Conservation (phyloP, 2,113 vertebrate species). For the Typhlomys cinereus region DNA sequence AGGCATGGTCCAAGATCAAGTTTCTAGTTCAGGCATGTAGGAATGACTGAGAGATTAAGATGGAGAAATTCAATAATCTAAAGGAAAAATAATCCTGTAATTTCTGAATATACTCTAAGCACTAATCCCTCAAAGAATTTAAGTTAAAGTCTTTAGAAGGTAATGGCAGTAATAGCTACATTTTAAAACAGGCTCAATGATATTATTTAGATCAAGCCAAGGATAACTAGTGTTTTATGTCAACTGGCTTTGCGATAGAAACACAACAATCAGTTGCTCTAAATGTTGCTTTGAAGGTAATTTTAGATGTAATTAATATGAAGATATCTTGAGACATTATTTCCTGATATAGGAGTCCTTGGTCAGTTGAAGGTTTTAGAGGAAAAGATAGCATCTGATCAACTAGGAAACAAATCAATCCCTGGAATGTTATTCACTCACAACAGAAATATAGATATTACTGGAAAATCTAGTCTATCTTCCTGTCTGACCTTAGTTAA, state of each 20-base stretch:
- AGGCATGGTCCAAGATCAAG: background rate
- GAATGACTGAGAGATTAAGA: background rate
- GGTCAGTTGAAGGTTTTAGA: background rate
- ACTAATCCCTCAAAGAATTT: background rate
- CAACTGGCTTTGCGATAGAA: background rate
- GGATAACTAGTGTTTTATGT: background rate
- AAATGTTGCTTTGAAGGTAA: background rate
- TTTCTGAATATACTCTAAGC: background rate
- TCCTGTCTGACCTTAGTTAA: background rate
- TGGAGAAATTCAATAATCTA: accelerated
- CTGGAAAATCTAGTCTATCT: no score
- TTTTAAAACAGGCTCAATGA: background rate
- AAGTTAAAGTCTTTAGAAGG: background rate
- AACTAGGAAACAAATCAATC: background rate
- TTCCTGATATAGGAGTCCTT: no score
- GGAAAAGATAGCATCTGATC: background rate
- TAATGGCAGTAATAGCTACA: background rate
- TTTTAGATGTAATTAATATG: background rate
- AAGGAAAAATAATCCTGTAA: background rate
- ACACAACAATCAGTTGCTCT: no score
- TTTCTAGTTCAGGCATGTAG: background rate
- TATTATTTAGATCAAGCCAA: background rate
- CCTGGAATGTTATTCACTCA: background rate
- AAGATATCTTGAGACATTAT: background rate
- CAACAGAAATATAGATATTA: background rate